phyloP scores from a whole-genome alignment of 2,797 vertebrate genomes.

The Chromis chromis region DNA sequence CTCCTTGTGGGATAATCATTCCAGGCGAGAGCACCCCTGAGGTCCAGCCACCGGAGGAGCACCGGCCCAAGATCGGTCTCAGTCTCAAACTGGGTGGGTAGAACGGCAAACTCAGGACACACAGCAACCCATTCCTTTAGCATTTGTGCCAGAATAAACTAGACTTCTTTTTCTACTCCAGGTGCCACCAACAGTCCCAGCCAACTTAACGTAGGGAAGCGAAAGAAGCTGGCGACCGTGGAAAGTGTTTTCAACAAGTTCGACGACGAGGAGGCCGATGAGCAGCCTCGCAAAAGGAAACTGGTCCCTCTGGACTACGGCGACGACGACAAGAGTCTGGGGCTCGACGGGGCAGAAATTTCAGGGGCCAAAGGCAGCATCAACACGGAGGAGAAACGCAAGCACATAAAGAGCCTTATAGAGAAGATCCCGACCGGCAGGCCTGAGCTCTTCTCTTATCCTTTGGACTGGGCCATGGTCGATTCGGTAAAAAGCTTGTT shows the following conservation, averaged over 20 bases:
- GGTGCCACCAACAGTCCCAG: constrained; percentile 95
- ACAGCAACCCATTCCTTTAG: not conserved
- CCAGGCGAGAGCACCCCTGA: constrained; percentile 97
- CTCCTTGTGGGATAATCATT: constrained; percentile 98
- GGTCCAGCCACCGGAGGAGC: constrained; percentile 91
- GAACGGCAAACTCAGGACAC: not conserved
- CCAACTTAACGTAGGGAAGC: constrained; percentile 91
- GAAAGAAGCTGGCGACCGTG: constrained; percentile 93
- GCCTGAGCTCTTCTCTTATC: constrained; percentile 97
- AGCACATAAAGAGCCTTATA: constrained; percentile 98
- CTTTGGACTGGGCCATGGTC: constrained; percentile 92
- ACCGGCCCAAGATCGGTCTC: constrained; percentile 95
- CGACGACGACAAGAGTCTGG: constrained; percentile 93
- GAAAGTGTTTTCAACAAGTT: constrained; percentile 99
- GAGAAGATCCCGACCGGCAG: constrained; percentile 99
- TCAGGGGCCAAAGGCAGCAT: constrained; percentile 88
- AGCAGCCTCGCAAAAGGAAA: constrained; percentile 95
- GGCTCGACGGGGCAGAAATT: constrained; percentile 76
- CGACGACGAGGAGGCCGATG: constrained; percentile 96
- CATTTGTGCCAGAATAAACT: not conserved
- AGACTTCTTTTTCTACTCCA: constrained; percentile 49
- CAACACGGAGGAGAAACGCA: constrained; percentile 98
- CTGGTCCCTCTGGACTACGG: constrained; percentile 97
- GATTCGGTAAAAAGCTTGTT: constrained; percentile 79
- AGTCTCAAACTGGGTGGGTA: constrained; percentile 94